Base-by-base conservation (phyloP, 1,140 invertebrate species). In the Lepeophtheirus salmonis region DNA sequence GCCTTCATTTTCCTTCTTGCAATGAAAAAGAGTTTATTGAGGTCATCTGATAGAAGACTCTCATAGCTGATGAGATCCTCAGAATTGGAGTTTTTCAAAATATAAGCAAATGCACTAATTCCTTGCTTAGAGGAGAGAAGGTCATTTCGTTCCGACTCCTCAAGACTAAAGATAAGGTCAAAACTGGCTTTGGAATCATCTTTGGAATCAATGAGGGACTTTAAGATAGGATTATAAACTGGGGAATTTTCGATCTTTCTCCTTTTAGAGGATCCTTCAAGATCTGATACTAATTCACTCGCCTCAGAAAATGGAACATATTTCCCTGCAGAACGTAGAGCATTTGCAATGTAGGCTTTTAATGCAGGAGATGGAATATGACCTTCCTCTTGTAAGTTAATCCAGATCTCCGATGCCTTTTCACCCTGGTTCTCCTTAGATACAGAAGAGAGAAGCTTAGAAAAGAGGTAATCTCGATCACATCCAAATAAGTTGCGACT, bases 311-410 rank as follows among this genome's bases (percentile, higher is more conserved):
- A 87, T 1, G 84, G 84, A 25, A 86, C 75, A 2, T 74, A 64
- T 49, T 77, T 69, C 24, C 79, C 76, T 63, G 83, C 78, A 20
- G 73, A 71, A 65, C 77, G 72, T 12, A 89, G 72, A 66, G 83
- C 78, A 18, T 77, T 72, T 0, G 77, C 80, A 4, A 90, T 71
- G 22, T 72, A 73, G 4, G 67, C 64, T 0, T 89, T 71, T 67
- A 89, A 86, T 16, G 77, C 66, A 56, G 80, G 76, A 20, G 76
- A 79, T 0, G 85, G 81, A 24, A 78, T 69, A 56, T 85, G 70
- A 62, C 81, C 77, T 67, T 89, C 83, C 69, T 89, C 84, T 71
- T 89, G 84, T 71, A 88, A 79, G 67, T 81, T 71, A 0, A 80
- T 83, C 82, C 83, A 85, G 4, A 89, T 69, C 4, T 78, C 77